Evolutionary conservation across 2,113 vertebrate species (phyloP).

Genomic region (Falcunculus frontatus): DNA sequence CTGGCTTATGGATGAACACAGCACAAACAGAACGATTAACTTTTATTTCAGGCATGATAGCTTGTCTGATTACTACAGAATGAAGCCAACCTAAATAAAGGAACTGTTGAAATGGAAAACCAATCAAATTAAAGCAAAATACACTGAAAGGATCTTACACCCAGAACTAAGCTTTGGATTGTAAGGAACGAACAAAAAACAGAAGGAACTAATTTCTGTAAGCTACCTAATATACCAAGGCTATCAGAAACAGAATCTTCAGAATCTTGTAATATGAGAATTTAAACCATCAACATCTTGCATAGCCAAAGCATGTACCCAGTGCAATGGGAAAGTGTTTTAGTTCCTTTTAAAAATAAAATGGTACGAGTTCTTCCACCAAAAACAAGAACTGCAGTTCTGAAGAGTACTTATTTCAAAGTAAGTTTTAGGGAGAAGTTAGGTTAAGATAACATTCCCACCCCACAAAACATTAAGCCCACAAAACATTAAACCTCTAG

Average conservation of each 20-base stretch:
- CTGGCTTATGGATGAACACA: not conserved
- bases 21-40: conserved; percentile 23
- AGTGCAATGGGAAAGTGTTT: not conserved
- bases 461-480: not conserved
- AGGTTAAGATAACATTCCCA: conserved; percentile 34
- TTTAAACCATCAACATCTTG: not conserved
- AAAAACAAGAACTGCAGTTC: not conserved
- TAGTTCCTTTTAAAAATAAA: conserved; percentile 21
- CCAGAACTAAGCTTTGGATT: not conserved
- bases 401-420: not conserved
- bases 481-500: not conserved
- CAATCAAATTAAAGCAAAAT: not conserved
- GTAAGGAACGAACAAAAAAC: not conserved
- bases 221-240: not conserved
- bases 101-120: conserved; percentile 9
- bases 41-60: not conserved
- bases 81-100: not conserved
- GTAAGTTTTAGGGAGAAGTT: not conserved
- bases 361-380: not conserved
- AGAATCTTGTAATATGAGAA: not conserved
- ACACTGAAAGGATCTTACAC: not conserved
- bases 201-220: not conserved
- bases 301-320: not conserved
- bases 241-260: not conserved
- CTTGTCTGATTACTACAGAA: not conserved